phyloP scores from a whole-genome alignment of 2,888 invertebrate genomes.

The Tuberolachnus salignus region DNA sequence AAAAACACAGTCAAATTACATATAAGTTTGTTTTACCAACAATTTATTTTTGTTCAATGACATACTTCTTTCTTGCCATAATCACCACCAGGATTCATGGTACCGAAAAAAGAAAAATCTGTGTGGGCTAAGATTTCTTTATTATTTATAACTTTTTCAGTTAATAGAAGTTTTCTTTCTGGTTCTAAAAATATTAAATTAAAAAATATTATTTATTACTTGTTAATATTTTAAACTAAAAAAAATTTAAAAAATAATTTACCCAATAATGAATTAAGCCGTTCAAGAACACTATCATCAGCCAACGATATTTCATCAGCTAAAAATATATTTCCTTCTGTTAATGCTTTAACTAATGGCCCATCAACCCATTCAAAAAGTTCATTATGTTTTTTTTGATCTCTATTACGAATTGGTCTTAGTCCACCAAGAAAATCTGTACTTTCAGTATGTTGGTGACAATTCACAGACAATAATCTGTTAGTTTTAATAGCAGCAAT shows the following conservation, averaged over 20 bases:
- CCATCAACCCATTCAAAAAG: constrained; percentile 99
- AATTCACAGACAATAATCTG: constrained; percentile 83
- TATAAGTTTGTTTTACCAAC: neutral
- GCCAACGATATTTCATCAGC: constrained; percentile 99
- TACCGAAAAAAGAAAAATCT: constrained; percentile 90
- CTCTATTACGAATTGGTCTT: constrained; percentile 79
- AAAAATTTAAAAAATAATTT: constrained; percentile 58
- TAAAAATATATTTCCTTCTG: constrained; percentile 83
- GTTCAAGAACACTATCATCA: constrained; percentile 96
- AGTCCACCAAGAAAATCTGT: constrained; percentile 96
- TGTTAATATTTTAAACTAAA: constrained; percentile 17
- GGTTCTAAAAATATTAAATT: constrained; percentile 69
- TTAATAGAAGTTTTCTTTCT: constrained; percentile 85
- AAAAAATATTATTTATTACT: neutral
- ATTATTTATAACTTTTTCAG: constrained; percentile 74
- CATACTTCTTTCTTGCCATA: constrained; percentile 94
- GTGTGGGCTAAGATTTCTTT: constrained; percentile 67
- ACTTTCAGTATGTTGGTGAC: constrained; percentile 98
- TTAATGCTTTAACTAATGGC: constrained; percentile 90
- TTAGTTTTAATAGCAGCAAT: constrained; percentile 74
- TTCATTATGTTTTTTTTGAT: constrained; percentile 59
- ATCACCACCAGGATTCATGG: constrained; percentile 99
- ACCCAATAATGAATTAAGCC: constrained; percentile 91
- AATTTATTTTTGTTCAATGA: constrained; percentile 17
- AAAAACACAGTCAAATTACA: constrained; percentile 49